Conservation (phyloP, 2,113 vertebrate species). For the Pachyramphus minor region DNA sequence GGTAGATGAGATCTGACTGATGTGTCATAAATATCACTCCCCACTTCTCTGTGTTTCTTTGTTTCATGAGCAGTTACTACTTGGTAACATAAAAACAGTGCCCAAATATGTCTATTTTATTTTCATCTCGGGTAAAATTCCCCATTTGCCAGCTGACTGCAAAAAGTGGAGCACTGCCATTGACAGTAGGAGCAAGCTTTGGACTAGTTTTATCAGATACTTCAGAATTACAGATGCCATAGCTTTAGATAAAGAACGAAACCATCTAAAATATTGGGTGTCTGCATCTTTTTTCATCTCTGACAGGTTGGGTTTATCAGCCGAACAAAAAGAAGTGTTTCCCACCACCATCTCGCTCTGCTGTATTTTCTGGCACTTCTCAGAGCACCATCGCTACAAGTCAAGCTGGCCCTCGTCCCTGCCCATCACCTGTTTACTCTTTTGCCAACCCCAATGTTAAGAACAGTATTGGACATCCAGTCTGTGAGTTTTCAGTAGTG, state of each 20-base stretch:
- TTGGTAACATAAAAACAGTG: background rate
- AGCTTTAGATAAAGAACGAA: background rate
- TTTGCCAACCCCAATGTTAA: constrained; percentile 65
- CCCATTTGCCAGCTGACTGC: background rate
- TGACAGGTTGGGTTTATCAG: constrained; percentile 82
- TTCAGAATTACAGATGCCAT: background rate
- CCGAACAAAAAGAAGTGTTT: constrained; percentile 76
- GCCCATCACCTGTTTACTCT: constrained; percentile 66
- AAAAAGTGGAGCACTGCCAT: background rate
- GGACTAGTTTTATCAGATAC: background rate
- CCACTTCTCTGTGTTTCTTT: background rate
- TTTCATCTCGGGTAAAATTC: background rate
- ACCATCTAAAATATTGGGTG: background rate
- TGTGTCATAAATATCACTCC: background rate
- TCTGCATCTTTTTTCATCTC: constrained; percentile 13
- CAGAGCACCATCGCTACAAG: constrained; percentile 67
- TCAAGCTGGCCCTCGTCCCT: constrained; percentile 57
- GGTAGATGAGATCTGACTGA: background rate
- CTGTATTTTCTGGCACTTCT: constrained; percentile 54
- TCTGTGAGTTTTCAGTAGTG: constrained; percentile 72
- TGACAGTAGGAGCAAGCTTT: background rate
- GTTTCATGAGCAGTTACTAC: background rate
- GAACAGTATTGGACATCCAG: constrained; percentile 63
- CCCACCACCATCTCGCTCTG: constrained; percentile 48
- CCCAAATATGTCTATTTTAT: background rate